Conservation (phyloP, 2,797 vertebrate genomes). For the Chaetophractus vellerosus region DNA sequence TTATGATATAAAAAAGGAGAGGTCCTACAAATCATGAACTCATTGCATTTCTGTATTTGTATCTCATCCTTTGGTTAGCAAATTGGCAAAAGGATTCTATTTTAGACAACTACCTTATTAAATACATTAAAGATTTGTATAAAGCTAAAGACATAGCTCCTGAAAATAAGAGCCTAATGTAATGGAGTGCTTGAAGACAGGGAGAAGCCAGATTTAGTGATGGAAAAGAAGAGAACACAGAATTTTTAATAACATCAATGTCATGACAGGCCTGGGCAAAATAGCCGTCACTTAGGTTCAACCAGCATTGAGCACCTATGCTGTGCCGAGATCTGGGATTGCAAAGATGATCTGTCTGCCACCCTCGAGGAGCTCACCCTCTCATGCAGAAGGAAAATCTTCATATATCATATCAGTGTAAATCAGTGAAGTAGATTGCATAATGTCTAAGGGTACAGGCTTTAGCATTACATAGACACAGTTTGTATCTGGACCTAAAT, state of each 20-base stretch:
- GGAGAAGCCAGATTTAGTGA: background rate
- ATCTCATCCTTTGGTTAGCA: background rate
- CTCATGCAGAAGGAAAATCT: background rate
- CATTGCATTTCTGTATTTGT: slow-evolving; percentile 24
- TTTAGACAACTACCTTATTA: background rate
- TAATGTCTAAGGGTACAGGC: background rate
- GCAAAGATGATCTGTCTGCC: background rate
- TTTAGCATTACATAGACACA: background rate
- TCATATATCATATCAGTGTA: background rate
- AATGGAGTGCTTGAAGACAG: background rate
- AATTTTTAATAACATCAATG: background rate
- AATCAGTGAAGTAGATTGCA: background rate
- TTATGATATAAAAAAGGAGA: slow-evolving; percentile 40
- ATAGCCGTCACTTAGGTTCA: background rate
- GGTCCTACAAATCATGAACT: background rate
- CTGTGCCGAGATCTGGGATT: background rate
- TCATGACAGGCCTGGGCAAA: background rate
- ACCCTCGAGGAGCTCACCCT: accelerated
- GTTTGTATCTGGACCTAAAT: background rate
- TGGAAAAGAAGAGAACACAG: slow-evolving; percentile 3
- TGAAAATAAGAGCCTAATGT: background rate
- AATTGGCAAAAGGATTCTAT: slow-evolving; percentile 10
- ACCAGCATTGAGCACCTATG: background rate
- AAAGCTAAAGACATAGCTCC: background rate
- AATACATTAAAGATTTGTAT: background rate